Base-by-base conservation (phyloP, 2,888 invertebrate species). In the Oscheius onirici region DNA sequence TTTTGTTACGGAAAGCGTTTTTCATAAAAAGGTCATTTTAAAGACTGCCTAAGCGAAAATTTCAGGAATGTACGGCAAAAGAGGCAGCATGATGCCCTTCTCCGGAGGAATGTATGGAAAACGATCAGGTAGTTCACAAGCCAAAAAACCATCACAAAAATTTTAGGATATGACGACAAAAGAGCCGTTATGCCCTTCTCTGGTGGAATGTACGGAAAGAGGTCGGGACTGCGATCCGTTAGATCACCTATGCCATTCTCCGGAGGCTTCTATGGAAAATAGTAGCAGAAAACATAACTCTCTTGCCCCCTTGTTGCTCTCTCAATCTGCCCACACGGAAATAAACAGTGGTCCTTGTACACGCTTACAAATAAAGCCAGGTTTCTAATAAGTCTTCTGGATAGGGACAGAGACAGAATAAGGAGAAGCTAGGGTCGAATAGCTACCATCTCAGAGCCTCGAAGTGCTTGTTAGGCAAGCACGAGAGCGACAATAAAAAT, bases 91-190 rank as follows among this genome's bases (percentile, higher is more conserved):
- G 15, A 72, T 80, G 26, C 80, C 80, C 28, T 80, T 78, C 69
- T 76, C 75, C 17, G 81, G 80, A 20, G 81, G 81, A 43, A 81
- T 81, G 76, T 81, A 81, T 44, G 81, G 81, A 34, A 81, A 81
- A 43, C 55, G 81, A 44, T 54, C 79, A 24, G 41, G 22, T 58
- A 58, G n/a, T 8, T 3, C 22, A 34, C 41, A 34, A 11, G 22
- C 55, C 22, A 22, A 15, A 28, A 15, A 26, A 55, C n/a, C n/a
- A 15, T n/a, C n/a, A n/a, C n/a, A 11, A 13, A 3, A 5, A 1
- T 55, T 55, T 60, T 43, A 41, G 44, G 13, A 11, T 43, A 60
- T 43, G 63, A 63, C 46, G 51, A 20, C 11, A 68, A 68, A 41
- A 10, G 68, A 24, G 41, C 68, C 10, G 57, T 51, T 15, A 69